Conservation (phyloP, 2,797 vertebrate genomes). For the Lagorchestes hirsutus region DNA sequence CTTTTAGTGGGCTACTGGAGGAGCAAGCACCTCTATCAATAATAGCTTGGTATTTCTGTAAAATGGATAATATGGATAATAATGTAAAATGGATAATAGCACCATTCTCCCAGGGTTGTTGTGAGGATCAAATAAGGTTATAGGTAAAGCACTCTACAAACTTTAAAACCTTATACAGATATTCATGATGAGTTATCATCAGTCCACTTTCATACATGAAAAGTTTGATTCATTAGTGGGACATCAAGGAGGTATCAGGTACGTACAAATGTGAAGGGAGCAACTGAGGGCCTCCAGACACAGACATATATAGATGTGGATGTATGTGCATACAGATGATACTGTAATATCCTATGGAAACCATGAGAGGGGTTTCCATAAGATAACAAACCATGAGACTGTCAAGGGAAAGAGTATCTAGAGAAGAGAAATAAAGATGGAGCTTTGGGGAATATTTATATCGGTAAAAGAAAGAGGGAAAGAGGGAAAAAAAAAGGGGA, state of each 20-base stretch:
- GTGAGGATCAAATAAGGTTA: not conserved
- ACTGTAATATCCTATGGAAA: not conserved
- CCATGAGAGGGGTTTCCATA: not conserved
- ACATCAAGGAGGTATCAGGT: not conserved
- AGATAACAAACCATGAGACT: not conserved
- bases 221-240: not conserved
- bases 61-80: not conserved
- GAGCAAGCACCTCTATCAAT: not conserved
- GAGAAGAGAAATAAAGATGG: not conserved
- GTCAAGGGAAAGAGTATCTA: not conserved
- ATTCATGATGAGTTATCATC: not conserved
- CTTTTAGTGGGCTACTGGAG: not conserved
- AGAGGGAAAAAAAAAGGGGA: too few relatives aligned
- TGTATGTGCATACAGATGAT: not conserved
- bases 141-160: not conserved
- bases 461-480: too few relatives aligned
- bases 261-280: not conserved
- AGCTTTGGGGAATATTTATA: not conserved
- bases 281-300: not conserved
- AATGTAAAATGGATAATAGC: too few relatives aligned
- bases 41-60: not conserved
- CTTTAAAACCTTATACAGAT: not conserved
- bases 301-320: not conserved
- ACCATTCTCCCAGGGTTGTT: not conserved
- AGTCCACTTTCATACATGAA: not conserved